Evolutionary conservation across 2,888 invertebrate species (phyloP).

Genomic region (Platerodrilus igneus): DNA sequence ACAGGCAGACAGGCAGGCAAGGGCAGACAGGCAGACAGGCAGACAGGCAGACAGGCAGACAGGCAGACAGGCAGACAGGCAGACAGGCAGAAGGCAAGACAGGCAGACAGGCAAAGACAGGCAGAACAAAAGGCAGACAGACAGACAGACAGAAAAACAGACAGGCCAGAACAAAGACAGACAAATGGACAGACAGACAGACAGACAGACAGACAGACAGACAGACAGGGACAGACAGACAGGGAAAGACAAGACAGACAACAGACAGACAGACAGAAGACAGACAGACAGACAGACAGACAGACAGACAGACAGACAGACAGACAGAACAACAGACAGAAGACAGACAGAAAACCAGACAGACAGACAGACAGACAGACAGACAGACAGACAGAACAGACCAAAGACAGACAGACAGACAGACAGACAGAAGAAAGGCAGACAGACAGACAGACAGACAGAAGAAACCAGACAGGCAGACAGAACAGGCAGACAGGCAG

Average conservation of each 20-base stretch:
- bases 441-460: too few relatives aligned
- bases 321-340: constrained; percentile 1
- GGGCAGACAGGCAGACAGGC: constrained; percentile 4
- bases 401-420: constrained; percentile 5
- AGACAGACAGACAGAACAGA: constrained; percentile 4
- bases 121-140: constrained; percentile 4
- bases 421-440: too few relatives aligned
- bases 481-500: too few relatives aligned
- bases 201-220: constrained; percentile 5
- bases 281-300: neutral
- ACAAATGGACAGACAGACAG: constrained; percentile 6
- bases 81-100: neutral
- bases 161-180: constrained; percentile 1
- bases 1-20: neutral
- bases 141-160: constrained; percentile 5
- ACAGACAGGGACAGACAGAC: constrained; percentile 1
- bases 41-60: constrained; percentile 4
- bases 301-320: neutral
- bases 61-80: neutral
- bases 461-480: too few relatives aligned
- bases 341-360: constrained; percentile 6
- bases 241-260: neutral
- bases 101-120: constrained; percentile 2
- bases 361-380: constrained; percentile 4
- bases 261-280: constrained; percentile 2